These are phyloP conservation scores for Crotalus viridis DNA, from an alignment of 2,113 vertebrate genomes.

Conservation along the genomic window DNA sequence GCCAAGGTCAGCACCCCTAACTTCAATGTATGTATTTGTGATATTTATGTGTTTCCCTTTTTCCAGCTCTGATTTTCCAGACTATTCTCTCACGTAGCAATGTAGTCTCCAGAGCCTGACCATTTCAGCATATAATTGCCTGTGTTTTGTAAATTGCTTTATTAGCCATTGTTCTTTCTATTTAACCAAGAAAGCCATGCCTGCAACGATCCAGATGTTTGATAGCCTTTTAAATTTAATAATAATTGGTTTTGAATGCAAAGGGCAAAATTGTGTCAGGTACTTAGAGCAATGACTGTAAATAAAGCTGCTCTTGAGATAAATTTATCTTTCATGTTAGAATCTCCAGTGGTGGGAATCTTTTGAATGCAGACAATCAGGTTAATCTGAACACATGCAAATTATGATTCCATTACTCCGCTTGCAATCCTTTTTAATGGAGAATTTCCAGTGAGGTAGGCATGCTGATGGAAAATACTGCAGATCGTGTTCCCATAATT, in stretches of 20 bases:
- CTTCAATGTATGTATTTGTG: not conserved
- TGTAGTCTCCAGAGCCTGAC: not conserved
- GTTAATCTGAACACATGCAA: slow-evolving; percentile 14
- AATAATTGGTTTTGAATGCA: not conserved
- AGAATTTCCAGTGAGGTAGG: not conserved
- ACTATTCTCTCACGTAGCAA: not conserved
- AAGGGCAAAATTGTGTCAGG: slow-evolving; percentile 11
- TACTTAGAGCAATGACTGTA: slow-evolving; percentile 12
- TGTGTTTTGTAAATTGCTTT: not conserved
- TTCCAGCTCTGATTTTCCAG: not conserved
- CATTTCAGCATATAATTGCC: not conserved
- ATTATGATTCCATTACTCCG: slow-evolving; percentile 1
- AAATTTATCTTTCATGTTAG: not conserved
- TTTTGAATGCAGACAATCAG: slow-evolving; percentile 2
- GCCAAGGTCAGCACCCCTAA: not conserved
- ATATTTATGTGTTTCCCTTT: not conserved
- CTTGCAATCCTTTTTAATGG: slow-evolving; percentile 9
- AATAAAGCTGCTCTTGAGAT: not conserved
- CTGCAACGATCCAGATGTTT: slow-evolving; percentile 20
- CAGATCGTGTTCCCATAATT: not conserved
- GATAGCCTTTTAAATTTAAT: slow-evolving; percentile 27
- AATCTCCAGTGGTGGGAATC: not conserved
- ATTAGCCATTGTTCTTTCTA: fast-evolving
- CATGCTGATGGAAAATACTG: not conserved
- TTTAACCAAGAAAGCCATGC: not conserved